Evolutionary conservation across 1,140 invertebrate species (phyloP).

Genomic region (Sycobia sp.): DNA sequence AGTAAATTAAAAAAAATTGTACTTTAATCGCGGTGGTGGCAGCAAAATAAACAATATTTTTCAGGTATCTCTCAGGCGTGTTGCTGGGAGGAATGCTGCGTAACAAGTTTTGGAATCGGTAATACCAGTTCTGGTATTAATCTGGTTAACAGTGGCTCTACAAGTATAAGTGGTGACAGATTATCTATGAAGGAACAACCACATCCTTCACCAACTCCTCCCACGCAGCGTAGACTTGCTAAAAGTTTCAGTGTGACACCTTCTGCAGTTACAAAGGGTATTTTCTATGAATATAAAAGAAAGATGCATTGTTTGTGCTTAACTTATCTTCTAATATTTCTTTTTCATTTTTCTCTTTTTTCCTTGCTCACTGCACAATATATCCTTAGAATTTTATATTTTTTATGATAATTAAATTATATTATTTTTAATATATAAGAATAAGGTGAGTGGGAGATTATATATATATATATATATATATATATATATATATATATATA

Average conservation of each 20-base stretch:
- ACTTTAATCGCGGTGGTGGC: slow-evolving; percentile 53
- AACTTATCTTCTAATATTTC: slow-evolving; percentile 20
- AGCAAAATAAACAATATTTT: slow-evolving; percentile 46
- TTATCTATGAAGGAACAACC: slow-evolving; percentile 58
- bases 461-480: too few relatives aligned
- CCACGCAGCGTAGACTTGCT: slow-evolving; percentile 79
- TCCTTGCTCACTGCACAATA: slow-evolving; percentile 16
- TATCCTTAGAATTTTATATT: neutral
- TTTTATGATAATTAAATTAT: slow-evolving; percentile 7
- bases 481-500: too few relatives aligned
- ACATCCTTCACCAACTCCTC: slow-evolving; percentile 74
- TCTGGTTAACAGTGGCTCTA: slow-evolving; percentile 24
- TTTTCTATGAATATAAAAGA: neutral
- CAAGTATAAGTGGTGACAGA: slow-evolving; percentile 48
- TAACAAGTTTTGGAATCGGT: slow-evolving; percentile 49
- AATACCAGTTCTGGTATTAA: slow-evolving; percentile 23
- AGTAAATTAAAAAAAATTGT: too few relatives aligned
- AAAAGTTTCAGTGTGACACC: slow-evolving; percentile 87
- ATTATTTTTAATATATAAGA: slow-evolving; percentile 12
- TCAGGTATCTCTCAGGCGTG: slow-evolving; percentile 60
- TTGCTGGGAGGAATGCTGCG: slow-evolving; percentile 61
- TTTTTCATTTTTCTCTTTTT: slow-evolving; percentile 24
- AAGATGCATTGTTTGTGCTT: neutral
- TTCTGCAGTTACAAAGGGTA: slow-evolving; percentile 68
- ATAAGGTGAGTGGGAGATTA: neutral